Percentiles rank a stretch among this genome's conserved stretches.
phyloP scores from a whole-genome alignment of 2,113 vertebrate species.

The Periophthalmodon schlosseri region DNA sequence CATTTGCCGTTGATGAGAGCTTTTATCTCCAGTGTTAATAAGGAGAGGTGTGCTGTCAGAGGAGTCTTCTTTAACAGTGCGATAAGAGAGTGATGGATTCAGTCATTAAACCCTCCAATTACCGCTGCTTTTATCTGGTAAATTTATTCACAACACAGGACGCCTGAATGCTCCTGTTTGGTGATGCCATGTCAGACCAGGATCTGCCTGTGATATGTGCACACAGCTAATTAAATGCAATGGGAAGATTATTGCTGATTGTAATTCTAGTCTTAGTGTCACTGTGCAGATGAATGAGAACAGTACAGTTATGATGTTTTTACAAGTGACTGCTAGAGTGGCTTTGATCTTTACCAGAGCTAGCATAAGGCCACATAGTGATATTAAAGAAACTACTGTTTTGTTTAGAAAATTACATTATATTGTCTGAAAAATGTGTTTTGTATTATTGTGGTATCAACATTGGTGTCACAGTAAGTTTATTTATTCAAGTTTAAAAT shows the following conservation, averaged over 20 bases:
- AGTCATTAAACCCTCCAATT: conserved; percentile 61
- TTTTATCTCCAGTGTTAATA: conserved; percentile 30
- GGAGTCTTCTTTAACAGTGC: conserved; percentile 28
- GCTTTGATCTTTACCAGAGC: too few relatives aligned
- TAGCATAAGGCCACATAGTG: too few relatives aligned
- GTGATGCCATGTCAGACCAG: conserved; percentile 19
- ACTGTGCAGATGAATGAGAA: not conserved
- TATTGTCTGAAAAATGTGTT: too few relatives aligned
- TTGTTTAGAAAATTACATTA: not conserved
- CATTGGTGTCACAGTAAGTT: too few relatives aligned
- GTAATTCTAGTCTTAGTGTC: not conserved
- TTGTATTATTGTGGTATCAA: too few relatives aligned
- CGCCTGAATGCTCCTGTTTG: conserved; percentile 15
- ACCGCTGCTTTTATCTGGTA: conserved; percentile 55
- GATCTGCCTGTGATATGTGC: conserved; percentile 3
- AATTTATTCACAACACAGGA: conserved; percentile 60
- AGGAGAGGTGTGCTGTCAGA: conserved; percentile 14
- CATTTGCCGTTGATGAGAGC: not conserved
- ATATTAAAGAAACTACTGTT: not conserved
- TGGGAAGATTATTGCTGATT: not conserved
- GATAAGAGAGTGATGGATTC: conserved; percentile 67
- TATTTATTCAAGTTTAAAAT: too few relatives aligned
- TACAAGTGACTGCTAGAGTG: not conserved
- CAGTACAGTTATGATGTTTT: not conserved
- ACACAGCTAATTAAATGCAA: conserved; percentile 8